A percentile compares a stretch with the other conserved stretches of the same genome.
These are phyloP conservation scores for Lichenostomus cassidix DNA, from an alignment of 2,113 vertebrate genomes.

Conservation along the genomic window DNA sequence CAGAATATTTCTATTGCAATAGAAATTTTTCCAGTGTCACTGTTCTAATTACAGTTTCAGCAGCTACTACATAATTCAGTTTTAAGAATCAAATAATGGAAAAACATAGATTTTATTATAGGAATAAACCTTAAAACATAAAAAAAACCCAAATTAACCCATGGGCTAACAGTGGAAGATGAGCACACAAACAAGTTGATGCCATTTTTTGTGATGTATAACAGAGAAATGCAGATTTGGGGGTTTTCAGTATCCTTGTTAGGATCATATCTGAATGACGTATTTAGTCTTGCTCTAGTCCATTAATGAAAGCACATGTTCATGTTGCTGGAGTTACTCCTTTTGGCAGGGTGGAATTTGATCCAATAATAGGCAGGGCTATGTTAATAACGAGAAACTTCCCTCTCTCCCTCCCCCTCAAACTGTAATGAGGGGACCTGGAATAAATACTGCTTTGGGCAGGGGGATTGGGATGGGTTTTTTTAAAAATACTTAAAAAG, in stretches of 20 bases:
- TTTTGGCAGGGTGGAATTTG: not conserved
- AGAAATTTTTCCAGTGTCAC: not conserved
- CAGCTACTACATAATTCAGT: not conserved
- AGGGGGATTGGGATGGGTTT: not conserved
- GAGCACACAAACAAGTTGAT: not conserved
- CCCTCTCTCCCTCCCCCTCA: not conserved
- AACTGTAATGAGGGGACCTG: not conserved
- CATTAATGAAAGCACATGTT: not conserved
- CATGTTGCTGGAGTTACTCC: not conserved
- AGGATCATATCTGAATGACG: not conserved
- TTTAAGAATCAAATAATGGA: not conserved
- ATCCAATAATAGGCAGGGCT: not conserved
- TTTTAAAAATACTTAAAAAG: not conserved
- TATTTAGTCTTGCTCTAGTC: not conserved
- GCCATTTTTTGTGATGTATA: not conserved
- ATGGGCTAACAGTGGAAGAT: not conserved
- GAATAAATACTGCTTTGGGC: not conserved
- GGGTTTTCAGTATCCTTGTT: not conserved
- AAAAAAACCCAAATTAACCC: not conserved
- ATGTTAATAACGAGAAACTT: not conserved
- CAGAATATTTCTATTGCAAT: not conserved
- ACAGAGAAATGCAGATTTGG: not conserved
- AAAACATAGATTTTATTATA: not conserved
- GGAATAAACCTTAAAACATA: not conserved
- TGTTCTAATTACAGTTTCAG: not conserved